Evolutionary conservation across 2,797 vertebrate species (phyloP).

Genomic region (Apogon talboti): DNA sequence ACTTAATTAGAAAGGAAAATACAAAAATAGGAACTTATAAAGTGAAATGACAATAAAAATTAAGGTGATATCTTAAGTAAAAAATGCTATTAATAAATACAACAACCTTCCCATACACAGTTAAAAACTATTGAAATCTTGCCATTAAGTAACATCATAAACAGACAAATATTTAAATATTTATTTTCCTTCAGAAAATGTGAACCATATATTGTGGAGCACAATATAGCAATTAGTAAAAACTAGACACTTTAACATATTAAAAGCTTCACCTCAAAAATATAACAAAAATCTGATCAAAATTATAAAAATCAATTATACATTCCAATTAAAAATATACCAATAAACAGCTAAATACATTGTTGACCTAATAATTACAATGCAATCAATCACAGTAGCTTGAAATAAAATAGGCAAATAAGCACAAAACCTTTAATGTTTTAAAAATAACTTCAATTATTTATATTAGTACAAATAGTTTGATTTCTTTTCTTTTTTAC

Average conservation of each 20-base stretch:
- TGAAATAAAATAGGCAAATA: constrained; percentile 99
- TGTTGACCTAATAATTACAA: constrained; percentile 99
- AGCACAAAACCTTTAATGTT: constrained; percentile 99
- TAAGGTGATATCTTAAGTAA: constrained; percentile 99
- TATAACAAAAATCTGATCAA: constrained; percentile 99
- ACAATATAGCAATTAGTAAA: constrained; percentile 99
- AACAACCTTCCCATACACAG: constrained; percentile 99
- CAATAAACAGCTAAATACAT: constrained; percentile 99
- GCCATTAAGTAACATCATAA: constrained; percentile 99
- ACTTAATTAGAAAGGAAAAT: constrained; percentile 99
- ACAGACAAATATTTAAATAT: constrained; percentile 99
- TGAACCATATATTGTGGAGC: constrained; percentile 99
- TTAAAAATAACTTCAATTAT: constrained; percentile 99
- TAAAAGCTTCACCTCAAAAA: constrained; percentile 99
- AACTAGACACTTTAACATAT: constrained; percentile 99
- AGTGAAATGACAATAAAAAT: constrained; percentile 99
- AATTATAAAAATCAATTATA: constrained; percentile 99
- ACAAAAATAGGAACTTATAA: constrained; percentile 99
- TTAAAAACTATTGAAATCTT: constrained; percentile 99
- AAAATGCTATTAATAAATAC: constrained; percentile 99
- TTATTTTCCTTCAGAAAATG: constrained; percentile 99
- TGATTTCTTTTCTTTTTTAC: constrained; percentile 99
- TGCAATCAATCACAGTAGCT: constrained; percentile 99
- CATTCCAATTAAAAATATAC: constrained; percentile 99
- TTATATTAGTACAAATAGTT: constrained; percentile 99